These are phyloP conservation scores for Ochropacha duplaris DNA, from an alignment of 2,888 invertebrate genomes.

Conservation along the genomic window DNA sequence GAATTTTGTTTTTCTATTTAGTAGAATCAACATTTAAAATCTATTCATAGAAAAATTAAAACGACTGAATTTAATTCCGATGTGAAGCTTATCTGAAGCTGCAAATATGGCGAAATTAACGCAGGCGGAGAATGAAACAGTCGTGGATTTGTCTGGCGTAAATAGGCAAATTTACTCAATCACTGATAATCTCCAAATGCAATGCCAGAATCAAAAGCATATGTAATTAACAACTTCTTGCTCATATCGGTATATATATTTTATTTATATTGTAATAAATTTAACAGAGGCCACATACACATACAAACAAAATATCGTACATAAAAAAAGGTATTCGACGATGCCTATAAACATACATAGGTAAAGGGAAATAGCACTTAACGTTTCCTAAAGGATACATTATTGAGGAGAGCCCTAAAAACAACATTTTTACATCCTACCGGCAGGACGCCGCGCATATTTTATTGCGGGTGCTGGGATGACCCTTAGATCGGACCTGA, in stretches of 20 bases:
- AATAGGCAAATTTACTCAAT: too few relatives aligned
- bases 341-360: slow-evolving; percentile 44
- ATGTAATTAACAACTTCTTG: too few relatives aligned
- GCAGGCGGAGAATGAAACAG: too few relatives aligned
- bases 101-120: too few relatives aligned
- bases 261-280: background rate
- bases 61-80: too few relatives aligned
- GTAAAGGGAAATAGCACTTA: slow-evolving; percentile 64
- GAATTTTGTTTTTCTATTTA: slow-evolving; percentile 22
- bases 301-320: background rate
- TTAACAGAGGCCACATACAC: background rate
- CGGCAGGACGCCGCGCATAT: slow-evolving; percentile 70
- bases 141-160: too few relatives aligned
- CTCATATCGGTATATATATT: too few relatives aligned
- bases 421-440: slow-evolving; percentile 80
- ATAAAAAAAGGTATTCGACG: slow-evolving; percentile 22
- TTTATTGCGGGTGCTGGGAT: slow-evolving; percentile 76
- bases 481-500: slow-evolving; percentile 68
- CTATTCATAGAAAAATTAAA: too few relatives aligned
- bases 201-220: too few relatives aligned
- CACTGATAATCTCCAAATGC: too few relatives aligned
- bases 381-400: slow-evolving; percentile 74
- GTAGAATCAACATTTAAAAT: too few relatives aligned
- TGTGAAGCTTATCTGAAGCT: too few relatives aligned
- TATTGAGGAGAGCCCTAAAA: slow-evolving; percentile 74